Evolutionary conservation across 2,113 vertebrate species (phyloP), one percentile per base, ranked within the genome.

Genomic region (Otolemur garnettii): DNA sequence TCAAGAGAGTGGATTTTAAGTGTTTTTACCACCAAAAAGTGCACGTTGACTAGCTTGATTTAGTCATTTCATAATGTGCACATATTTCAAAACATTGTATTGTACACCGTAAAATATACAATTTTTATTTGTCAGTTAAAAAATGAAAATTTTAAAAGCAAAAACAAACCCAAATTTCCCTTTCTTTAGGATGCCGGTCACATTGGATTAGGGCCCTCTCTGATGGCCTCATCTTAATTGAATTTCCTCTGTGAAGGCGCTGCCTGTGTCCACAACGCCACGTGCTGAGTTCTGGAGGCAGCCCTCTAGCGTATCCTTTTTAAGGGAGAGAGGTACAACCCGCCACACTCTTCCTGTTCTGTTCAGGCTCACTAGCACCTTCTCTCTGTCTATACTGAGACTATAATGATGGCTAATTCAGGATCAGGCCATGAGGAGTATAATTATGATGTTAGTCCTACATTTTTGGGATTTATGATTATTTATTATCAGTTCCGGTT

Each of bases 321-420:
- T 5, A 8, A 10, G 45, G 7, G 45, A 50, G 8, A 50, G 45
- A 50, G 45, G 45, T 9, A 50, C 26, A 12, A 3, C 35, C 30
- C 2, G 2, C 30, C 12, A 30, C 22, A 13, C 33, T 13, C 42
- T 4, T 12, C 28, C 24, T 66, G 12, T 78, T 50, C 28, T 24
- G 30, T 17, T 15, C 3, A 14, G 26, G n/a, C 80, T 13, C 13
- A 17, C 15, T 35, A 7, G 53, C 35, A 78, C 66, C 33, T 7
- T 13, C 6, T n/a, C 10, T 21, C 24, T 14, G 38, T 66, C 68
- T 55, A 12, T 1, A 17, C 8, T 3, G 35, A 22, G 59, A 19
- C 68, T 0, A 0, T 1, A 1, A 28, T 38, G 9, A 13, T 6
- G 15, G 7, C 18, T 19, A 10, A 35, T 18, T 35, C 30, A 59